Percentiles rank a stretch among this genome's conserved stretches.
Conservation (phyloP, 2,113 vertebrate species). For the Chaetodon trifascialis region DNA sequence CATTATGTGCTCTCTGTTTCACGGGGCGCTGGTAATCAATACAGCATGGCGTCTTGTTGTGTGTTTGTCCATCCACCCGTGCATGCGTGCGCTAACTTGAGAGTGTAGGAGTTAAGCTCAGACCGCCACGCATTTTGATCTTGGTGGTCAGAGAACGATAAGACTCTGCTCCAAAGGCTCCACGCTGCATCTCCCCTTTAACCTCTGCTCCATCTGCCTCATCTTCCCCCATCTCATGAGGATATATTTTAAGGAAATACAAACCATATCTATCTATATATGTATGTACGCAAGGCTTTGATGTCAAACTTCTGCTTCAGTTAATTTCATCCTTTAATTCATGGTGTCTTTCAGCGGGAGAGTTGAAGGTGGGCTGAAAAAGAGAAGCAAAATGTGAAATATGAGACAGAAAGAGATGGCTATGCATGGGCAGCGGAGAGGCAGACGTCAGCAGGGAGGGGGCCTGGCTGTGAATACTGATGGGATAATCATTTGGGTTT, state of each 20-base stretch:
- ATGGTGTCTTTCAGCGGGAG: conserved; percentile 11
- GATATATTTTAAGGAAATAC: conserved; percentile 4
- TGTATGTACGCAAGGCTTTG: background rate
- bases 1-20: conserved; percentile 29
- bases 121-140: conserved; percentile 13
- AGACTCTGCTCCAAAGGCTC: background rate
- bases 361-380: conserved; percentile 10
- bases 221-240: conserved; percentile 35
- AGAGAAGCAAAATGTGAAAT: conserved; percentile 47
- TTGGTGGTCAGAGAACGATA: conserved; percentile 9
- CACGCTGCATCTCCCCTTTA: conserved; percentile 28
- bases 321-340: conserved; percentile 19
- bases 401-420: conserved; percentile 10
- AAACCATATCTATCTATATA: background rate
- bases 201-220: conserved; percentile 50
- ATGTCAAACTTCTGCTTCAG: background rate
- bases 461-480: conserved; percentile 70
- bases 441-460: conserved; percentile 37
- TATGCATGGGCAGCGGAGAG: conserved; percentile 48
- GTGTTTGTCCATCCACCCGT: background rate
- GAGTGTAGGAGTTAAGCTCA: conserved; percentile 2
- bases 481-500: conserved; percentile 67
- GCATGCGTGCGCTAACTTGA: background rate
- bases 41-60: background rate
- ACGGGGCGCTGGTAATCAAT: conserved; percentile 44